Base-by-base conservation (phyloP, 2,888 invertebrate species). In the Drosophila demipolita region DNA sequence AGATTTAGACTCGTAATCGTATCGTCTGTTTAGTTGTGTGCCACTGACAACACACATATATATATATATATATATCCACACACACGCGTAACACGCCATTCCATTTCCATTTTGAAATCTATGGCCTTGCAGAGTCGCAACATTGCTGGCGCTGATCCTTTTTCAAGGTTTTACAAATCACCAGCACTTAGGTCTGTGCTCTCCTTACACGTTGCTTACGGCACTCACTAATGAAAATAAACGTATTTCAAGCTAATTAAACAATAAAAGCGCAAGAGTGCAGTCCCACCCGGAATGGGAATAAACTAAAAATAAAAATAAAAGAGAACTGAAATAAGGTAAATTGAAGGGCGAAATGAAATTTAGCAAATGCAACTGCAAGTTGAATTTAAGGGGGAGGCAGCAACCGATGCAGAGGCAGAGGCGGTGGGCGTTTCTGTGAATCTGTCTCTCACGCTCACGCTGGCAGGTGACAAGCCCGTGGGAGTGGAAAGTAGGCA, bases 231-330 rank as follows among this genome's bases (percentile, higher is more conserved):
- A 81, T 73, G 87, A 90, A 86, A 90, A 90, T 90, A 86, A 86
- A 87, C 90, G 87, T 90, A 87, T 90, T 90, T 86, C 86, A 87
- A 79, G 90, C 86, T 86, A 86, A 86, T 86, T 86, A 86, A 89
- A 86, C 89, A 86, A 90, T 79, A 89, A 85, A 89, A 87, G 79
- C 68, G 57, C 76, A 62, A 61, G 49, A 66, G 68, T 59, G 58
- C 65, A 59, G 35, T 59, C 62, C 71, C 70, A 55, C 50, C 83
- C 74, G 85, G 67, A 85, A 79, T 71, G 66, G 69, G 57, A 71
- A 81, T 58, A 65, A 77, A 59, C 29, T 40, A 40, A 29, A 57
- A 40, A 57, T 20, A 54, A 73, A 45, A n/a, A 38, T 48, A 33
- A 53, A 23, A 42, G 20, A 35, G n/a, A 32, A 48, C 36, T 53